Evolutionary conservation across 2,888 invertebrate species (phyloP).

Genomic region (Pyrgus malvae): DNA sequence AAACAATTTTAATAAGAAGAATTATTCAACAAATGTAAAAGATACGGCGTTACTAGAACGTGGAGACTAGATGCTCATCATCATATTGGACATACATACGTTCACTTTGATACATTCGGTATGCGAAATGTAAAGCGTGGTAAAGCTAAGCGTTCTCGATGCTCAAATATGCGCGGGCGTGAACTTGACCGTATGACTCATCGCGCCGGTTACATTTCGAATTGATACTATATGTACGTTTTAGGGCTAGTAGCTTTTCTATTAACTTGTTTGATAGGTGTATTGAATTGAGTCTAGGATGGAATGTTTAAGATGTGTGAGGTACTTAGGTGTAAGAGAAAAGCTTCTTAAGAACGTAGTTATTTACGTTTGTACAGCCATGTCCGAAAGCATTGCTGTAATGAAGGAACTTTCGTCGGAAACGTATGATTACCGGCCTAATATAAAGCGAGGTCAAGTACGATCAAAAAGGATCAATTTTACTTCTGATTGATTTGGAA

Average conservation of each 20-base stretch:
- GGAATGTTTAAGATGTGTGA: no score
- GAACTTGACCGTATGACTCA: conserved; percentile 55
- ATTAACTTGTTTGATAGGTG: background rate
- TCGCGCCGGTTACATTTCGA: conserved; percentile 18
- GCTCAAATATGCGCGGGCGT: conserved; percentile 36
- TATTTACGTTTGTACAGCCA: no score
- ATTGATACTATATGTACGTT: background rate
- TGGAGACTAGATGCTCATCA: background rate
- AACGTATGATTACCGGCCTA: no score
- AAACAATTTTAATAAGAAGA: background rate
- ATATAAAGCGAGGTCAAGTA: no score
- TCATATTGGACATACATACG: background rate
- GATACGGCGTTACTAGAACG: no score
- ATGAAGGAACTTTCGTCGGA: no score
- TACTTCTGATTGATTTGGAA: no score
- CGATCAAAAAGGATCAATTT: no score
- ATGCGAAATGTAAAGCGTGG: conserved; percentile 14
- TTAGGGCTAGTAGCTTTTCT: conserved; percentile 4
- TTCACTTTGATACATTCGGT: conserved; percentile 10
- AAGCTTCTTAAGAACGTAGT: no score
- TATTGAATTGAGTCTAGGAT: no score
- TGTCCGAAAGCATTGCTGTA: no score
- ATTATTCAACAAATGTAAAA: background rate
- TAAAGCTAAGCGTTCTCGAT: conserved; percentile 25
- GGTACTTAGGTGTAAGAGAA: no score